phyloP scores from a whole-genome alignment of 2,888 invertebrate genomes.

The Galeopsomyia nigrocyanea region DNA sequence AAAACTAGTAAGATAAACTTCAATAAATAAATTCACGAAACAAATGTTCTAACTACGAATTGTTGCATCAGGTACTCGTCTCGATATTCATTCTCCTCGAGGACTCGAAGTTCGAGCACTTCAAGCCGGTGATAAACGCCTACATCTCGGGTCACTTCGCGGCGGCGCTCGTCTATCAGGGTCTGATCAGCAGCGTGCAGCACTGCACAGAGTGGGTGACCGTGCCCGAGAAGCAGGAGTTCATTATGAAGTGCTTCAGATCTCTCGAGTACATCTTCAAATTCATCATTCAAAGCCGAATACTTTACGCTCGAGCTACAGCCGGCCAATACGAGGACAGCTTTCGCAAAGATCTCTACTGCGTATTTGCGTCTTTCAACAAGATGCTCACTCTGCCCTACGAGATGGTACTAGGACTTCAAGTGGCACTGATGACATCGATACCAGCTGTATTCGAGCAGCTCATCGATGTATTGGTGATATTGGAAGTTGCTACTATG shows the following conservation, averaged over 20 bases:
- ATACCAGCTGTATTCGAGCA: slow-evolving; percentile 89
- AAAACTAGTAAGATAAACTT: not conserved
- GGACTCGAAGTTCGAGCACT: slow-evolving; percentile 93
- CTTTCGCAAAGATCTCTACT: slow-evolving; percentile 85
- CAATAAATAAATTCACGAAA: too few relatives aligned
- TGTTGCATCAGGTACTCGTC: slow-evolving; percentile 79
- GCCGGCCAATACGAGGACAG: slow-evolving; percentile 92
- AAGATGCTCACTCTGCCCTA: slow-evolving; percentile 81
- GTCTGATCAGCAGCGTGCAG: slow-evolving; percentile 88
- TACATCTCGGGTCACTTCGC: slow-evolving; percentile 96
- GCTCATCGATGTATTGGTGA: slow-evolving; percentile 80
- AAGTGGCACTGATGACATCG: slow-evolving; percentile 85
- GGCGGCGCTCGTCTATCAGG: slow-evolving; percentile 93
- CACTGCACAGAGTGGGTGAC: slow-evolving; percentile 91
- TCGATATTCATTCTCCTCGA: slow-evolving; percentile 92
- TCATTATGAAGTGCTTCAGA: slow-evolving; percentile 90
- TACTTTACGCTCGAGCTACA: slow-evolving; percentile 87
- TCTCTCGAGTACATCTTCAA: slow-evolving; percentile 94
- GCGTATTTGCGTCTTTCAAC: slow-evolving; percentile 84
- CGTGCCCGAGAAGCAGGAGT: slow-evolving; percentile 89
- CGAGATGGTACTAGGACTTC: slow-evolving; percentile 83
- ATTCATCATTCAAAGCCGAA: slow-evolving; percentile 89
- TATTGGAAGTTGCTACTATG: slow-evolving; percentile 83
- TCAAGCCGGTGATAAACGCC: slow-evolving; percentile 93
- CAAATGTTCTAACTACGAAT: too few relatives aligned